Evolutionary conservation across 1,140 invertebrate genomes (phyloP).

Genomic region (Thaumetopoea pityocampa): DNA sequence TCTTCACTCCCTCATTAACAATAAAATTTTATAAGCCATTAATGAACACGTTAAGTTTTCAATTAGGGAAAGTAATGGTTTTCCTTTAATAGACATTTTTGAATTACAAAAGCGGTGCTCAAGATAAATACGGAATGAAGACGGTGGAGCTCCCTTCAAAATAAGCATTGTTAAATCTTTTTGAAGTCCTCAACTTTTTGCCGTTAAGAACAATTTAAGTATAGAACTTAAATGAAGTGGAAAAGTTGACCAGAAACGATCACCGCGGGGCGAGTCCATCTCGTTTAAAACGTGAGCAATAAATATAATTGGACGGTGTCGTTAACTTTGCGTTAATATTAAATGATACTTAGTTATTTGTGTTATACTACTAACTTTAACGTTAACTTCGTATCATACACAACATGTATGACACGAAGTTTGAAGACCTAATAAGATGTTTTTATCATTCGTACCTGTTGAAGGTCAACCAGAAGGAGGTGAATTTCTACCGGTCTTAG

Average conservation of each 20-base stretch:
- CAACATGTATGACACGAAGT: too few relatives aligned
- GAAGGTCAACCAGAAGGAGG: too few relatives aligned
- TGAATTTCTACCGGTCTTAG: too few relatives aligned
- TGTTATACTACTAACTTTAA: too few relatives aligned
- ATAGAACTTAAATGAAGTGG: conserved; percentile 71
- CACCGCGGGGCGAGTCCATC: conserved; percentile 16
- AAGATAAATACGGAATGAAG: conserved; percentile 40
- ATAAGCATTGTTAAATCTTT: conserved; percentile 73
- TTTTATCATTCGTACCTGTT: too few relatives aligned
- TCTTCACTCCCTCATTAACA: not conserved
- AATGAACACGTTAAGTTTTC: conserved; percentile 9
- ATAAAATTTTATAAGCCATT: conserved; percentile 12
- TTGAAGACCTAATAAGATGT: too few relatives aligned
- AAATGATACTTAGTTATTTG: too few relatives aligned
- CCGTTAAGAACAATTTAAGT: conserved; percentile 69
- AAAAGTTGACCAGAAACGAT: conserved; percentile 60
- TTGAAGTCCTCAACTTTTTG: conserved; percentile 62
- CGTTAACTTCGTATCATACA: too few relatives aligned
- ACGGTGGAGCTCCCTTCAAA: conserved; percentile 55
- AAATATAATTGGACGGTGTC: conserved; percentile 1
- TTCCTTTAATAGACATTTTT: conserved; percentile 27
- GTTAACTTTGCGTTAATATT: too few relatives aligned
- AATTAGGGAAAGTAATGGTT: conserved; percentile 17
- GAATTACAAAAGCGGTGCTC: conserved; percentile 33
- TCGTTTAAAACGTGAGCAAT: not conserved